These are phyloP conservation scores for Mesoclemmys tuberculata DNA, from an alignment of 2,113 vertebrate genomes.

Conservation along the genomic window DNA sequence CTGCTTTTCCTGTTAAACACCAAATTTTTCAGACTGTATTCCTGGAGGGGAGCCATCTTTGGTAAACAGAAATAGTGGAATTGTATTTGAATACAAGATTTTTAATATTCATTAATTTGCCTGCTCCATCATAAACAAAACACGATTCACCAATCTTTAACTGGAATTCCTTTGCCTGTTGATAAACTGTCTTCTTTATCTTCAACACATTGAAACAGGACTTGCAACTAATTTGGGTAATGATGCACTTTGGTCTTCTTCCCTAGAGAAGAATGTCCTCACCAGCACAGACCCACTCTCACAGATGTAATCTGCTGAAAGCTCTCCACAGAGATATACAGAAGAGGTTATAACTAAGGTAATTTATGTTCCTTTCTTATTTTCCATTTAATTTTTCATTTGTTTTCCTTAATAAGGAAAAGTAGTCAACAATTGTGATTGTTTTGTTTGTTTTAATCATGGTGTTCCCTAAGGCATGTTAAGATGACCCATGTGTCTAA, in stretches of 20 bases:
- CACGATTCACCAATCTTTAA: background rate
- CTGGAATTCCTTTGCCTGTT: background rate
- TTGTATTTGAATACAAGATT: background rate
- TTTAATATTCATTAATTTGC: background rate
- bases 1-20: background rate
- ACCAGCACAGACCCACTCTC: background rate
- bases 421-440: background rate
- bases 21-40: background rate
- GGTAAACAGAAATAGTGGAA: background rate
- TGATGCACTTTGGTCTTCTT: background rate
- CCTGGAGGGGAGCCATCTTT: slow-evolving; percentile 9
- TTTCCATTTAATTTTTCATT: background rate
- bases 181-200: background rate
- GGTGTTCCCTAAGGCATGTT: background rate
- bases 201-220: background rate
- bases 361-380: background rate
- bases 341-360: background rate
- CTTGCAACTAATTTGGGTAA: background rate
- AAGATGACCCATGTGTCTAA: background rate
- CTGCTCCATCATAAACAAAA: background rate
- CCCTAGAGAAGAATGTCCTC: background rate
- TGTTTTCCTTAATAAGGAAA: background rate
- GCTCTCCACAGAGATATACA: background rate
- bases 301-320: background rate
- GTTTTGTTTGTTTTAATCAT: background rate